Evolutionary conservation across 2,797 vertebrate genomes (phyloP), one percentile per base, ranked within the genome.

Genomic region (Cirrhinus molitorella): DNA sequence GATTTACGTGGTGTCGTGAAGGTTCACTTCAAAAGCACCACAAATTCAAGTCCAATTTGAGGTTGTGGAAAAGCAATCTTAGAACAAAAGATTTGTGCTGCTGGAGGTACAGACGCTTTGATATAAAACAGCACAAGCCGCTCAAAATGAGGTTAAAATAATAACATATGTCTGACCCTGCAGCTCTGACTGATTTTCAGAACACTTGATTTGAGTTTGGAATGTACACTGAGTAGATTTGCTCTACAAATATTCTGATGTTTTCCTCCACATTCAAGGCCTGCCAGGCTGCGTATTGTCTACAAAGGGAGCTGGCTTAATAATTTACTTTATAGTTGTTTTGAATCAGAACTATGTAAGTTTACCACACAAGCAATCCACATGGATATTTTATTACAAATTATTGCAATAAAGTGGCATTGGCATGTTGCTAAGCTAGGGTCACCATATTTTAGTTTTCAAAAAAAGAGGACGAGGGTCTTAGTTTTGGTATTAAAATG

Each of bases 1-100:
- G 66, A 53, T 70, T 37, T 37, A 74, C 34, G 10, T 21, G 43
- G 23, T 11, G 53, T 76, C 25, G 49, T 37, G 8, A 17, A 47
- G 51, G 75, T 40, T 72, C 61, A 59, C 23, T 57, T 66, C 19
- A 57, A 66, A 74, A 12, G 10, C 65, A 51, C 43, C 59, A 37
- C 70, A 84, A 57, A 74, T 79, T 55, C 8, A 68, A 34, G 78
- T 68, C 47, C 31, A 79, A 53, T 40, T 21, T 40, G 61, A 74
- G 83, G 71, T 83, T 51, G 23, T 80, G 28, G 40, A 85, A 76
- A 80, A 76, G 70, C 71, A 67, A 73, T 81, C 73, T 80, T 17
- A 68, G 61, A 74, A 65, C 57, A 79, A 73, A 79, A 61, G 43
- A 72, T 83, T 55, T n/a, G 59, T 67, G 17, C 17, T 55, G 59